Conservation (phyloP, 1,140 invertebrate species). For the Temnothorax nylanderi region DNA sequence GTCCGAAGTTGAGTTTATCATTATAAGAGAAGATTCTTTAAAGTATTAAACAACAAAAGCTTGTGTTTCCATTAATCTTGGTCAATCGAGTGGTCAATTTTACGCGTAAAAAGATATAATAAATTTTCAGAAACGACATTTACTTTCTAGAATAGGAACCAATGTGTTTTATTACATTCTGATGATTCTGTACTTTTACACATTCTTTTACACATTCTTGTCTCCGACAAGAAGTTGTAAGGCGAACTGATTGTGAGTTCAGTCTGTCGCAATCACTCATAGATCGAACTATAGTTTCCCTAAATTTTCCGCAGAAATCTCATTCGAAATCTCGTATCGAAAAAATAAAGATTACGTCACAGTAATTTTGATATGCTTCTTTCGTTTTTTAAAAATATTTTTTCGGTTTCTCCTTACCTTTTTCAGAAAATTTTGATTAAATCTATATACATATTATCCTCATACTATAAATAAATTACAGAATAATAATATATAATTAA, state of each 20-base stretch:
- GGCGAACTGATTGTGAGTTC: no score
- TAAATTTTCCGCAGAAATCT: not conserved
- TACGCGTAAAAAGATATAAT: not conserved
- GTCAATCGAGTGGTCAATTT: not conserved
- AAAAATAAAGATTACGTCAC: no score
- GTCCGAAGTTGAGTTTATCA: not conserved
- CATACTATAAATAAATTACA: no score
- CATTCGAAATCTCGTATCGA: not conserved
- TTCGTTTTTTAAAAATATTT: no score
- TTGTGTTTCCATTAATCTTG: not conserved
- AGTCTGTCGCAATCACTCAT: not conserved
- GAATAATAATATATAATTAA: no score
- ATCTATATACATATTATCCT: no score
- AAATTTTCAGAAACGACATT: not conserved
- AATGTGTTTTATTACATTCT: not conserved
- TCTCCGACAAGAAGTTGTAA: not conserved
- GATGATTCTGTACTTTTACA: not conserved
- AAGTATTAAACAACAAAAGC: not conserved
- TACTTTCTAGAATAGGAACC: not conserved
- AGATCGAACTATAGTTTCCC: not conserved
- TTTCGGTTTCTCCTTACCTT: no score
- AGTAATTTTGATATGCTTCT: no score
- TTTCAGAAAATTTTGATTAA: no score
- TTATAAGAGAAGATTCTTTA: not conserved
- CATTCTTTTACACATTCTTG: not conserved